These are phyloP conservation scores for Echinometra lucunter DNA, from an alignment of 53 echinoderm and acorn worm genomes.

Conservation along the genomic window DNA sequence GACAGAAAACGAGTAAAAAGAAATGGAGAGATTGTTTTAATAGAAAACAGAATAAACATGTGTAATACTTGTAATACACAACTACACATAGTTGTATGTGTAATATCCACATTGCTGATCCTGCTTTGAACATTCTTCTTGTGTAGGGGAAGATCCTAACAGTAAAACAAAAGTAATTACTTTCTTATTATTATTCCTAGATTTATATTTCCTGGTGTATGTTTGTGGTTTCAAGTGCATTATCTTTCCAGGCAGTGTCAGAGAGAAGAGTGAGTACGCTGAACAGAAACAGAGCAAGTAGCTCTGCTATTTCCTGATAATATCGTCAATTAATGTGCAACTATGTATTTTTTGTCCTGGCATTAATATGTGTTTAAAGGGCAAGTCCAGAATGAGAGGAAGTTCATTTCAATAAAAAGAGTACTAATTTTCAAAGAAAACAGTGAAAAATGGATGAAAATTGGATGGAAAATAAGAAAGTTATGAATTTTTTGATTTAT, in stretches of 20 bases:
- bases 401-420: too few species aligned
- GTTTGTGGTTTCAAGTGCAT: neutral
- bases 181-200: neutral
- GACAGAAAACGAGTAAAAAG: neutral
- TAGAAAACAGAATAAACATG: neutral
- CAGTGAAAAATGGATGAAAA: too few species aligned
- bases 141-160: neutral
- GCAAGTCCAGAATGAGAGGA: too few species aligned
- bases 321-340: neutral
- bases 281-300: neutral
- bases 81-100: too few species aligned
- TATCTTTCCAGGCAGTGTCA: neutral
- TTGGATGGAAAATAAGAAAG: too few species aligned
- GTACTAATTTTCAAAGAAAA: too few species aligned
- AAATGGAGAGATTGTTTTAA: neutral
- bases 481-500: too few species aligned
- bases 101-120: too few species aligned
- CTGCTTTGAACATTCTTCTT: neutral
- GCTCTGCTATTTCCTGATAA: neutral
- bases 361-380: too few species aligned
- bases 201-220: constrained; percentile 8
- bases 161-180: neutral
- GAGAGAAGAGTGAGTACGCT: neutral
- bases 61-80: neutral
- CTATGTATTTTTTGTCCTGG: too few species aligned